phyloP scores from a whole-genome alignment of 2,888 invertebrate genomes.

The Drosophila borealis region DNA sequence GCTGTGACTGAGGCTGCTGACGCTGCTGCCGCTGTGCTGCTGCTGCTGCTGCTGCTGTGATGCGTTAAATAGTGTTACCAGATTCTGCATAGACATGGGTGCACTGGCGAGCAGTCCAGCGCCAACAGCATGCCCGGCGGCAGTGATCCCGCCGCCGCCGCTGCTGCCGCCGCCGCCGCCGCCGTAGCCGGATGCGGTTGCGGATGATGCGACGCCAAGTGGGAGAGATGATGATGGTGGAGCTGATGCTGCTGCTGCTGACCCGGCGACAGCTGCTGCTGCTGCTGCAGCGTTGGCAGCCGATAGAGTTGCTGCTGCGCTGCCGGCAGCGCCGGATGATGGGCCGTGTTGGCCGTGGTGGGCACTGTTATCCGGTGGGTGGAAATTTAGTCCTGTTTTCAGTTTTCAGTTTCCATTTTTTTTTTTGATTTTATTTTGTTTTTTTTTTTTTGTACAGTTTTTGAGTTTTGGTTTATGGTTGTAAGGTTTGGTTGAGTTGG shows the following conservation, averaged over 20 bases:
- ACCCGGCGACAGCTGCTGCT: conserved; percentile 67
- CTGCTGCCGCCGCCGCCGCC: conserved; percentile 41
- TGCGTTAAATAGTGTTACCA: conserved; percentile 88
- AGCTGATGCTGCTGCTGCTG: conserved; percentile 51
- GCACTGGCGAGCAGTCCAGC: conserved; percentile 84
- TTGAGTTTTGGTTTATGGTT: conserved; percentile 80
- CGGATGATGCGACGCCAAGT: conserved; percentile 66
- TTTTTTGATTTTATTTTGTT: conserved; percentile 67
- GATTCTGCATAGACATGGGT: conserved; percentile 95
- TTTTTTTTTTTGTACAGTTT: conserved; percentile 78
- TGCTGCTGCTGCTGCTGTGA: conserved; percentile 51
- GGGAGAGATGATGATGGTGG: conserved; percentile 65
- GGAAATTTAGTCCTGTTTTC: conserved; percentile 85
- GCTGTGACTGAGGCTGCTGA: conserved; percentile 56
- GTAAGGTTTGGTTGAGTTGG: conserved; percentile 73
- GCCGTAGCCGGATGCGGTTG: conserved; percentile 69
- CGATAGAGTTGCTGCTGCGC: conserved; percentile 79
- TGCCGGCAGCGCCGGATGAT: conserved; percentile 61
- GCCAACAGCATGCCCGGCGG: conserved; percentile 84
- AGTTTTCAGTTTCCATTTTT: conserved; percentile 82
- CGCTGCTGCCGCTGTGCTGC: conserved; percentile 78
- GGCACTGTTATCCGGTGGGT: conserved; percentile 85
- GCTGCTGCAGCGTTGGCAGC: conserved; percentile 78
- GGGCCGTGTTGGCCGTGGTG: conserved; percentile 75
- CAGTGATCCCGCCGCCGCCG: conserved; percentile 56